phyloP scores from a whole-genome alignment of 2,113 vertebrate species.

The Eclectus roratus region DNA sequence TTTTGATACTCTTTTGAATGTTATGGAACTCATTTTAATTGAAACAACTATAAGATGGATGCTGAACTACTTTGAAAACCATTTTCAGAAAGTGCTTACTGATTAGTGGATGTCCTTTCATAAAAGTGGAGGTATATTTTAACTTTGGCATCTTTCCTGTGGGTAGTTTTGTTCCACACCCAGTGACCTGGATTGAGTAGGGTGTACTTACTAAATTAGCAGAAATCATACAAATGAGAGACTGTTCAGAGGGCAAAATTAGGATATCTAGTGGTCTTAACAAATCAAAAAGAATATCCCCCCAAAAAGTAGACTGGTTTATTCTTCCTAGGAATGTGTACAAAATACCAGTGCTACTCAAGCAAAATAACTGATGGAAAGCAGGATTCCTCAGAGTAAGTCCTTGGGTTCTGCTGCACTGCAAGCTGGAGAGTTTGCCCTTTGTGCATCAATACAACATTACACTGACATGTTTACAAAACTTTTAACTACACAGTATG shows the following conservation, averaged over 20 bases:
- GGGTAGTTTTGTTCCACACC: not conserved
- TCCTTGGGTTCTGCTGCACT: not conserved
- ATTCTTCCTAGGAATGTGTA: not conserved
- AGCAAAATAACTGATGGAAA: not conserved
- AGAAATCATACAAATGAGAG: not conserved
- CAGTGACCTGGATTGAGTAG: not conserved
- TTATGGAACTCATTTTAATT: not conserved
- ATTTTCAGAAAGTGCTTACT: not conserved
- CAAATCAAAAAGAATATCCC: not conserved
- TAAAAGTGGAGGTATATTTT: not conserved
- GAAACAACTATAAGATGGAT: not conserved
- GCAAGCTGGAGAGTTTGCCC: not conserved
- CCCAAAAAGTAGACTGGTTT: not conserved
- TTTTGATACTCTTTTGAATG: not conserved
- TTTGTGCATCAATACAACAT: not conserved
- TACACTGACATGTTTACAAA: not conserved
- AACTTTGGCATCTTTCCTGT: not conserved
- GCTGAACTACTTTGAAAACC: not conserved
- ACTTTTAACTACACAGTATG: not conserved
- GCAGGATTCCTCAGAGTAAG: not conserved
- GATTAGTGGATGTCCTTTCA: not conserved
- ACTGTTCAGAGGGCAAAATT: not conserved
- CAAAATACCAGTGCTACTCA: not conserved
- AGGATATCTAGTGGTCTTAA: not conserved
- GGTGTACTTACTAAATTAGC: not conserved